Evolutionary conservation across 2,888 invertebrate genomes (phyloP).

Genomic region (Stenodera caucasica): DNA sequence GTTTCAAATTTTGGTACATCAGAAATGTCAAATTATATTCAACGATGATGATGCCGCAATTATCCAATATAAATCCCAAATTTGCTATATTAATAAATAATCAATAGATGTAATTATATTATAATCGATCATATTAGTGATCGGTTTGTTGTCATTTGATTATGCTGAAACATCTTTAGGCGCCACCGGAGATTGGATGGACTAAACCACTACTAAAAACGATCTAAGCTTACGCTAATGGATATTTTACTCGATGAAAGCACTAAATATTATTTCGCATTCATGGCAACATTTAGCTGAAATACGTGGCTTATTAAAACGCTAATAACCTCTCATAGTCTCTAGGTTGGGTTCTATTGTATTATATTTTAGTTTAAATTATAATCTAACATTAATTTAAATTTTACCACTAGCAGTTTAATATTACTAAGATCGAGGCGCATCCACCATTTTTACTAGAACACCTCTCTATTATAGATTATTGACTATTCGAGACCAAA

Average conservation of each 20-base stretch:
- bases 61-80: too few species aligned
- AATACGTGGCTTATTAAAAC: conserved; percentile 29
- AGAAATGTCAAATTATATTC: conserved; percentile 33
- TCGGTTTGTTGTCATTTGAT: conserved; percentile 37
- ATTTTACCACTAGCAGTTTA: neutral
- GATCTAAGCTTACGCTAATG: conserved; percentile 32
- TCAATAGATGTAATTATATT: too few species aligned
- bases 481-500: too few species aligned
- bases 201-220: conserved; percentile 29
- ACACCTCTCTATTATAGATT: too few species aligned
- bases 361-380: neutral
- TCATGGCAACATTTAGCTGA: conserved; percentile 30
- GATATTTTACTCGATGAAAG: conserved; percentile 31
- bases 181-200: conserved; percentile 31
- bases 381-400: neutral
- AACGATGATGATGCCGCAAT: too few species aligned
- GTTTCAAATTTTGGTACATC: conserved; percentile 31
- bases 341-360: neutral
- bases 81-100: conserved; percentile 14
- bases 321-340: conserved; percentile 15
- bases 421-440: too few species aligned
- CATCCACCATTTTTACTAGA: too few species aligned
- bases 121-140: conserved; percentile 17
- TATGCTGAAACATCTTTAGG: conserved; percentile 34
- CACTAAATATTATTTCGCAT: conserved; percentile 34